These are phyloP conservation scores for Mythimna lalbum DNA, from an alignment of 2,888 invertebrate species.

Conservation along the genomic window DNA sequence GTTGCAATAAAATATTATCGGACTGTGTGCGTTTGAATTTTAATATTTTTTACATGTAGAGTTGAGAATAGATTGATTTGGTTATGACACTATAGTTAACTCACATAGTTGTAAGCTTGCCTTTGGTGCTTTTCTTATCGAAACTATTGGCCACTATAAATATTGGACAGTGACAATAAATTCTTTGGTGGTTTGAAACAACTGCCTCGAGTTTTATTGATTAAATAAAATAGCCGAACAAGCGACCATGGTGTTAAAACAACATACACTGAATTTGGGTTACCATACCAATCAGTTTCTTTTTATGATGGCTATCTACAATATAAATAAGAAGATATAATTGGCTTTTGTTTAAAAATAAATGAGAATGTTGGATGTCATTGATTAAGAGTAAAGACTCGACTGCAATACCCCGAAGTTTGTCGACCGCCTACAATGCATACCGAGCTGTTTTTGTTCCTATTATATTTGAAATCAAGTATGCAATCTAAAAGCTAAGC, in stretches of 20 bases:
- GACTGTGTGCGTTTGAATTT: constrained; percentile 51
- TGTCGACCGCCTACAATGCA: constrained; percentile 55
- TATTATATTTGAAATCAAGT: constrained; percentile 12
- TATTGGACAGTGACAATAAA: not conserved
- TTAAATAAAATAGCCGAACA: not conserved
- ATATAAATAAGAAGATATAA: not conserved
- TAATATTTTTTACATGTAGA: constrained; percentile 37
- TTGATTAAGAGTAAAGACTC: constrained; percentile 1
- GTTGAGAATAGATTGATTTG: constrained; percentile 8
- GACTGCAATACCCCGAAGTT: constrained; percentile 25
- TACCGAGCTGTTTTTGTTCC: constrained; percentile 25
- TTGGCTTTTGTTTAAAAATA: not conserved
- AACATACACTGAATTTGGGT: constrained; percentile 1
- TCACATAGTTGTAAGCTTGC: constrained; percentile 2
- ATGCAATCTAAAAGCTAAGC: constrained; percentile 34
- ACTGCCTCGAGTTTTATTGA: not conserved
- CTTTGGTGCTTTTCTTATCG: not conserved
- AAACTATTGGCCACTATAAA: not conserved
- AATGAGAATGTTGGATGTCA: not conserved
- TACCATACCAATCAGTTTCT: not conserved
- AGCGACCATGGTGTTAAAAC: not conserved
- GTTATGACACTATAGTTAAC: not conserved
- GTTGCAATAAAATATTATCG: constrained; percentile 56
- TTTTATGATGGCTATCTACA: not conserved
- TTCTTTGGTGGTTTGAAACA: not conserved